Base-by-base conservation (phyloP, 2,797 vertebrate genomes). In the Coccyzus lansbergi region DNA sequence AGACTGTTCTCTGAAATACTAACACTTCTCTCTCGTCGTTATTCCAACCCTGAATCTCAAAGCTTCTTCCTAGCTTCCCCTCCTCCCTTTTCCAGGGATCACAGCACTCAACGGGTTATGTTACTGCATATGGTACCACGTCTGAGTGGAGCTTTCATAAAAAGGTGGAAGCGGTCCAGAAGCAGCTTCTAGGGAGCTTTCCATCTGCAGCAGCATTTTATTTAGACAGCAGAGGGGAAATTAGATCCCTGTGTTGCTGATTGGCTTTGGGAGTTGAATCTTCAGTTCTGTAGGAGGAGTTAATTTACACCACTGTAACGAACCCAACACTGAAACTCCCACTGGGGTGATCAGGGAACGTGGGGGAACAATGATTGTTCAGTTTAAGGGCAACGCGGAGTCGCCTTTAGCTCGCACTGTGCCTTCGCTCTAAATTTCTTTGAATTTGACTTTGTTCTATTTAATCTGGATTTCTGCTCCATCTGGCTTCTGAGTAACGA, bases 161-260 rank as follows among this genome's bases (percentile, higher is more conserved):
- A 93, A 81, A 91, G 76, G 84, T 94, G 95, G 94, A 97, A 93
- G 40, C 12, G 2, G 74, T 96, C 95, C 96, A 96, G 92, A 49
- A 92, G 88, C 79, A 95, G 95, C 94, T 97, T 94, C 94, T 48
- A 83, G 96, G 89, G 95, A 95, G 78, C 85, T 42, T 62, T 95
- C 92, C 88, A 93, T 95, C 92, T 88, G 92, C 88, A 95, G 89
- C 80, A 86, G 68, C 90, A 77, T 92, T 94, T 96, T 87, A 96
- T 94, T 95, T 91, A 89, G 76, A 89, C 94, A 95, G 95, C 81
- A 84, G 87, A 92, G 87, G 83, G 91, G 90, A 94, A 96, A 96
- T 94, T 11, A 85, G 88, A 94, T 94, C 82, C 82, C 94, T 72
- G 1, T 86, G 90, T 48, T 81, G 80, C 46, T 88, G 96, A 95